Conservation (phyloP, 2,113 vertebrate genomes). For the Stercorarius parasiticus region DNA sequence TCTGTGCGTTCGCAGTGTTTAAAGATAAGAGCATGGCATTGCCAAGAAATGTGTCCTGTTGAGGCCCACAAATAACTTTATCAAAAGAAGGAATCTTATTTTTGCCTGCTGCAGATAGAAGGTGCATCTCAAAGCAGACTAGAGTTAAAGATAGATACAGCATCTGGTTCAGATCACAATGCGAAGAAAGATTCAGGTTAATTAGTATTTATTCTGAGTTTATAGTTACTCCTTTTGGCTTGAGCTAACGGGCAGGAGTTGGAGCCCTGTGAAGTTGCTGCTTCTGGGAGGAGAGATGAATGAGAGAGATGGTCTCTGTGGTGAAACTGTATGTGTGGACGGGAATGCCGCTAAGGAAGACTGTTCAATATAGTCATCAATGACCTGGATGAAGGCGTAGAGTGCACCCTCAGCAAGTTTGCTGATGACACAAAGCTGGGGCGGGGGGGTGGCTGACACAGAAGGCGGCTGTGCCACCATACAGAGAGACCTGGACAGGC, state of each 20-base stretch:
- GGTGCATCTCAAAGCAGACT: neutral
- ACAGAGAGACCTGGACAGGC: no score
- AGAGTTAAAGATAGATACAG: constrained; percentile 19
- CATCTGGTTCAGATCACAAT: constrained; percentile 36
- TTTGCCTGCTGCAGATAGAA: neutral
- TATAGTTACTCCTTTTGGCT: neutral
- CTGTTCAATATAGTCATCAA: no score
- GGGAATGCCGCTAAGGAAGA: neutral
- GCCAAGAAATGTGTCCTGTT: neutral
- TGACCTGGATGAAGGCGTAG: no score
- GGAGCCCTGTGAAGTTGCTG: neutral
- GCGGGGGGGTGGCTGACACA: no score
- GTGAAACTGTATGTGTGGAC: neutral
- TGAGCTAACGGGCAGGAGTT: neutral
- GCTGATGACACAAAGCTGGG: no score
- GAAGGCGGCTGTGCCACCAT: no score
- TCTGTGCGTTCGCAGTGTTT: neutral
- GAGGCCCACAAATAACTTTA: constrained; percentile 1
- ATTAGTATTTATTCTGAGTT: constrained; percentile 44
- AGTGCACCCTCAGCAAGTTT: no score
- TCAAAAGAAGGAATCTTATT: constrained; percentile 7
- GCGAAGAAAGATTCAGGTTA: constrained; percentile 10
- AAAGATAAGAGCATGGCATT: neutral
- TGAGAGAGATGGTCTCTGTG: accelerated
- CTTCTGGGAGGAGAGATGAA: neutral